Evolutionary conservation across 1,140 invertebrate genomes (phyloP).

Genomic region (Heliconius hewitsoni): DNA sequence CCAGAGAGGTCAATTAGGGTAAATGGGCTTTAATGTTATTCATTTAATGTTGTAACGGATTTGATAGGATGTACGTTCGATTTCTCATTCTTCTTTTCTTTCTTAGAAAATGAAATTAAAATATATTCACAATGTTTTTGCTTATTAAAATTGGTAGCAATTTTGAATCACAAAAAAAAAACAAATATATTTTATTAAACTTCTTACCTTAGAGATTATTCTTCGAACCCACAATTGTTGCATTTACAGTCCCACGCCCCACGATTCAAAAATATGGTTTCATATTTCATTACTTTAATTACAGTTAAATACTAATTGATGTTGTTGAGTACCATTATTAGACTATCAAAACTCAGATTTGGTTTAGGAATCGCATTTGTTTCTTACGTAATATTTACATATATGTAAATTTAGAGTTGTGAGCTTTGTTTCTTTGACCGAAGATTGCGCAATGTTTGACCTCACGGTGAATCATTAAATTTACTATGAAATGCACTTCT

Average conservation of each 20-base stretch:
- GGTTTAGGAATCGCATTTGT: neutral
- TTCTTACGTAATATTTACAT: neutral
- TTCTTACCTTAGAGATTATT: too few relatives aligned
- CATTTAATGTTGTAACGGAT: neutral
- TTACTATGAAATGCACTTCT: conserved; percentile 1
- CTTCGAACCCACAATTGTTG: too few relatives aligned
- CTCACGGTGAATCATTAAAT: neutral
- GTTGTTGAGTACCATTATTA: neutral
- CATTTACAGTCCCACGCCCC: neutral
- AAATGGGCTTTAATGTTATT: neutral
- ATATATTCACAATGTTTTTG: neutral
- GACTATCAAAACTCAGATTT: neutral
- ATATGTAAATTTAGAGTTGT: neutral
- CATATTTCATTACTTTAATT: neutral
- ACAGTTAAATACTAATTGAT: neutral
- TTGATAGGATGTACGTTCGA: neutral
- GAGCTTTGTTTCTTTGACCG: neutral
- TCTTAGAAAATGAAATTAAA: too few relatives aligned
- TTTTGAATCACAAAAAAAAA: neutral
- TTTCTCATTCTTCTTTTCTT: neutral
- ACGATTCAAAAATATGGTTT: too few relatives aligned
- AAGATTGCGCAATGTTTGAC: neutral
- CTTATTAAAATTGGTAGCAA: neutral
- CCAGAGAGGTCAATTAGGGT: neutral
- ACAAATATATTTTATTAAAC: too few relatives aligned